These are phyloP conservation scores for Anguilla rostrata DNA, from an alignment of 2,113 vertebrate genomes.

Conservation along the genomic window DNA sequence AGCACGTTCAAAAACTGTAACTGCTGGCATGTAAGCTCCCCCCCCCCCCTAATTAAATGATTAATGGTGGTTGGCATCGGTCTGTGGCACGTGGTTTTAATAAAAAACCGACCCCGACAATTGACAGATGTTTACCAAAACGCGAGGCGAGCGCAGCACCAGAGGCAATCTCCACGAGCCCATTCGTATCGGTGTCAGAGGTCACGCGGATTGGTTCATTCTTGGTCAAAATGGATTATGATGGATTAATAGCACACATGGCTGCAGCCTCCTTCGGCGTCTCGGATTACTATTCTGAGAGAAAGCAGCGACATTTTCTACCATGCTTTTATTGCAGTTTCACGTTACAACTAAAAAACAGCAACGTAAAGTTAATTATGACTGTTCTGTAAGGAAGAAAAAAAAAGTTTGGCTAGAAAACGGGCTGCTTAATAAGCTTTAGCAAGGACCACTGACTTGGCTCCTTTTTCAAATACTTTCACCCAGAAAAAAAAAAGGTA, in stretches of 20 bases:
- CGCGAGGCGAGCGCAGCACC: neutral
- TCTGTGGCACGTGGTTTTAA: constrained; percentile 16
- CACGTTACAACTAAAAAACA: neutral
- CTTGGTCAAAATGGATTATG: constrained; percentile 16
- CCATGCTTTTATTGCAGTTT: neutral
- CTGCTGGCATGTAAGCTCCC: neutral
- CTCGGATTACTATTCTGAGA: constrained; percentile 4
- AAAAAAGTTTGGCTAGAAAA: neutral
- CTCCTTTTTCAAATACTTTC: neutral
- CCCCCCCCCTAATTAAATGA: constrained; percentile 5
- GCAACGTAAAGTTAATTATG: neutral
- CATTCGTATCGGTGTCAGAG: constrained; percentile 14
- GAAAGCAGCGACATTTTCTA: neutral
- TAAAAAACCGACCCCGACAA: constrained; percentile 15
- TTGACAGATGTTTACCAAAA: constrained; percentile 21
- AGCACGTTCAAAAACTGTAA: neutral
- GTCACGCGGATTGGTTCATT: neutral
- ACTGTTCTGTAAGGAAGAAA: neutral
- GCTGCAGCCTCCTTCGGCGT: neutral
- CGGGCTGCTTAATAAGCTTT: neutral
- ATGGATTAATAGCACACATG: constrained; percentile 11
- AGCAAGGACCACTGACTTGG: neutral
- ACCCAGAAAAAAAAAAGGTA: neutral
- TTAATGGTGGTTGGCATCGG: constrained; percentile 11
- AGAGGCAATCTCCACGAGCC: neutral